Base-by-base conservation (phyloP, 2,797 vertebrate species). In the Agapornis canus region DNA sequence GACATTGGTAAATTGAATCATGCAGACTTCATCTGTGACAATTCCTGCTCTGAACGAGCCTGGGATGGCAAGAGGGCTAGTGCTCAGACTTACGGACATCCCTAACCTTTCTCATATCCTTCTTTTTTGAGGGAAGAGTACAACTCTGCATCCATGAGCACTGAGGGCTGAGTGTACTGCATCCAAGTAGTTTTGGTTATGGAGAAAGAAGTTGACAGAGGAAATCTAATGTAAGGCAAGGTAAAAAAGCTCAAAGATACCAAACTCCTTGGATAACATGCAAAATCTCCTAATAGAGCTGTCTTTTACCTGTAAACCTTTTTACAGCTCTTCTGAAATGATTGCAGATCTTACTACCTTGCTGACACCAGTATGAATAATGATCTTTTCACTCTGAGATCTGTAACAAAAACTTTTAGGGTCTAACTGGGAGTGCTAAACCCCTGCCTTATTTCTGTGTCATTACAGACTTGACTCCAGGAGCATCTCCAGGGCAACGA, bases 341-440 rank as follows among this genome's bases (percentile, higher is more conserved):
- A 61, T 45, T 89, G 51, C 26, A 94, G 29, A 83, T 93, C 56
- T 92, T 82, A 73, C 37, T 16, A 13, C 73, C 40, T 94, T 89
- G 37, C 60, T 94, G 90, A 59, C 49, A 32, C 16, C 39, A 29
- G 23, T 70, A 0, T 73, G 87, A 93, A 42, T 85, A 84, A 80
- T 22, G 47, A 65, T 93, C 48, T 96, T 35, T 94, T 90, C n/a
- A 65, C 48, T 95, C 45, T 65, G 37, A 94, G 47, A 60, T 89
- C 10, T 94, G 26, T 52, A 97, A 88, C 40, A 92, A 78, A 90
- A 96, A 81, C 54, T 94, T 94, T 13, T 49, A 56, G 27, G 23
- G 51, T 88, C 64, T 88, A 54, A 52, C 47, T 94, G 86, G 52
- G 47, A 94, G 94, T 86, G 65, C 29, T 84, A 92, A 96, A 89